A percentile compares a stretch with the other conserved stretches of the same genome.
Evolutionary conservation across 2,113 vertebrate species (phyloP).

Genomic region (Gulo gulo): DNA sequence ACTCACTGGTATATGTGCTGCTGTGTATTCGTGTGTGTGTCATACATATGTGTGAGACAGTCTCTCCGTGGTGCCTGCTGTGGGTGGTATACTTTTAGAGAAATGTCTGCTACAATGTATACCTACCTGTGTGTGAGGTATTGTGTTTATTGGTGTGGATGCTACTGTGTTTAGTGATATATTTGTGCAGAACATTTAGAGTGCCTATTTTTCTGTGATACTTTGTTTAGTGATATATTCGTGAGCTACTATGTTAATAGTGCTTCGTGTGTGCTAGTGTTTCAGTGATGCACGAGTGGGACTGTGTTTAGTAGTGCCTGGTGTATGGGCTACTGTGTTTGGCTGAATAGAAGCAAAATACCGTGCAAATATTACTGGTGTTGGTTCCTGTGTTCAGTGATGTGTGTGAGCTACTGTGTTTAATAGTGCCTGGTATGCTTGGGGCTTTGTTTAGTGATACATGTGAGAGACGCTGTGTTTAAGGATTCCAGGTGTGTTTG

Average conservation of each 20-base stretch:
- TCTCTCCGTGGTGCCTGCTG: neutral
- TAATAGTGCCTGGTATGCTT: neutral
- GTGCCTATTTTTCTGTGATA: neutral
- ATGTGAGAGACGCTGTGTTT: neutral
- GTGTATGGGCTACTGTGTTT: neutral
- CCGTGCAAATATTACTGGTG: neutral
- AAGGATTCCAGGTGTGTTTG: neutral
- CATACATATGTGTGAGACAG: neutral
- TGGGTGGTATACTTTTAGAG: neutral
- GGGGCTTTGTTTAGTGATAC: neutral
- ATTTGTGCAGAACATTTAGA: neutral
- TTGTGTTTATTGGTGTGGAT: neutral
- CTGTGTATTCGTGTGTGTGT: neutral
- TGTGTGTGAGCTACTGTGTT: neutral
- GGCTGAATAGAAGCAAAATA: neutral
- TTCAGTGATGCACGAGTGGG: neutral
- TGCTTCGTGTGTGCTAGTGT: neutral
- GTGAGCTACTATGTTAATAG: neutral
- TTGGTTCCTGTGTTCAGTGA: neutral
- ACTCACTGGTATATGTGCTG: neutral
- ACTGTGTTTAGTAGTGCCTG: neutral
- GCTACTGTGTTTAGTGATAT: neutral
- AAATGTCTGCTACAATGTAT: neutral
- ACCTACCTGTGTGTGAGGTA: neutral
- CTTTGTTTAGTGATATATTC: neutral